Evolutionary conservation across 2,888 invertebrate genomes (phyloP), one percentile per base, ranked within the genome.

Genomic region (Caenorhabditis doughertyi): DNA sequence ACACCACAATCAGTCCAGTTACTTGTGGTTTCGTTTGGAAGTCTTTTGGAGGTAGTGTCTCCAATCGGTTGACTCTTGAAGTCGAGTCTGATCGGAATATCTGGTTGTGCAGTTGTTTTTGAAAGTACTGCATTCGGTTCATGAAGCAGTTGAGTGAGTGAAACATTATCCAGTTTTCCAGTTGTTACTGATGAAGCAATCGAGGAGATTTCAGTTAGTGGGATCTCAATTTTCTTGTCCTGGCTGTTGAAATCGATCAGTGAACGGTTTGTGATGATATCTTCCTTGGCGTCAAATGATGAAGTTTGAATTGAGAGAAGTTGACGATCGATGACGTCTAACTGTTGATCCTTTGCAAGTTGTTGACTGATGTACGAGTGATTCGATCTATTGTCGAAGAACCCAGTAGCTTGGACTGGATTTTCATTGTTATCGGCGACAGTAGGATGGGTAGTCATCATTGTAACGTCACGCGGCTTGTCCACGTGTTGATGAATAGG

Each of bases 31-130:
- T 64, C 73, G 44, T 73, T 73, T 4, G 62, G 44, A 9, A 73
- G 64, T 21, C 1, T n/a, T 7, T 13, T 53, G 8, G 42, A 44
- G n/a, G 39, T 42, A 1, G 44, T 44, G 16, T 53, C 35, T 27
- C 73, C 73, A 8, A 73, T 29, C 13, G 64, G 3, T 47, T n/a
- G 27, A n/a, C 9, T 3, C 55, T 56, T 44, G 47, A 18, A 25
- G 32, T 74, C 74, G n/a, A 74, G n/a, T 55, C 74, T 65, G 35
- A 74, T 56, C 32, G 65, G 55, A 27, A 74, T 55, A 8, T 49
- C 65, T 4, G 74, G 44, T 18, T 5, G 8, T 7, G 16, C 25
- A 13, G 23, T 16, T 2, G n/a, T 23, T 13, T 39, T 13, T 39
- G 51, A 53, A n/a, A 51, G 53, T 0, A 23, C 23, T 1, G 39